Conservation (phyloP, 2,797 vertebrate species). For the Atherinosoma microstoma region DNA sequence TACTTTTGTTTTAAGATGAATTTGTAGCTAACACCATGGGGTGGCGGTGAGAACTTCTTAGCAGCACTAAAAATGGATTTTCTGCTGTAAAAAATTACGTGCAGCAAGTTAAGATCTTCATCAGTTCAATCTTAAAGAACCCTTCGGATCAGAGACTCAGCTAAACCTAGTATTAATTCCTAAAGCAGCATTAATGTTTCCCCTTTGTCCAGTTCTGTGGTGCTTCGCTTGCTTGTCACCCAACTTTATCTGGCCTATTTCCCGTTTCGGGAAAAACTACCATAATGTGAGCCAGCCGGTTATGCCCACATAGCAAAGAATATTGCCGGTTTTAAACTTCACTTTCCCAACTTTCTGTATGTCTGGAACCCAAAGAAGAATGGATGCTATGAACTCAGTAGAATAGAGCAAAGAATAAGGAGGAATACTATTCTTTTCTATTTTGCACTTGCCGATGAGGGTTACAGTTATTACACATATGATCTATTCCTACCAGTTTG, state of each 20-base stretch:
- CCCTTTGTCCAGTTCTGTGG: background rate
- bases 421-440: background rate
- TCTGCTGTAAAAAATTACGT: conserved; percentile 23
- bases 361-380: background rate
- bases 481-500: background rate
- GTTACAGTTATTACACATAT: background rate
- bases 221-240: background rate
- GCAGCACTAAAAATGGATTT: conserved; percentile 26
- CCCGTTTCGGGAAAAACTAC: conserved; percentile 3
- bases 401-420: background rate
- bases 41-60: conserved; percentile 23
- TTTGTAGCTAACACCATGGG: conserved; percentile 43
- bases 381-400: background rate
- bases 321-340: background rate
- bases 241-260: conserved; percentile 8
- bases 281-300: background rate
- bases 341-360: conserved; percentile 2
- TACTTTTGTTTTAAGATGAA: conserved; percentile 56
- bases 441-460: background rate
- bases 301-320: background rate
- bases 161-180: background rate
- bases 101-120: conserved; percentile 13
- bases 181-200: background rate
- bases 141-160: conserved; percentile 9
- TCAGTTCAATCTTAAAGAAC: conserved; percentile 16